Evolutionary conservation across 37 sponge, comb jelly and placozoan species (phyloP).

Genomic region (Haliclona indistincta): DNA sequence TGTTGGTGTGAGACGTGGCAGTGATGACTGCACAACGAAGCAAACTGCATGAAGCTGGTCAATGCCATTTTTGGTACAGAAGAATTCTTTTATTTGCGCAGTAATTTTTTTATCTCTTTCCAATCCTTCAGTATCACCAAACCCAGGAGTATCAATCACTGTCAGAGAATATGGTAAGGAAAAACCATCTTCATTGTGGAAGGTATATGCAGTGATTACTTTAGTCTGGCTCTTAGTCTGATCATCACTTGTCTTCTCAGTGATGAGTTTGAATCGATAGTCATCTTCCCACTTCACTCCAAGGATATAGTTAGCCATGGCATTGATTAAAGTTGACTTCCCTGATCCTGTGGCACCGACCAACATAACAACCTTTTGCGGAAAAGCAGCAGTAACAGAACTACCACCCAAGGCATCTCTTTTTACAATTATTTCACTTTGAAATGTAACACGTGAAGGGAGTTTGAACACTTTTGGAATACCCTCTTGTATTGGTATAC

Average conservation of each 20-base stretch:
- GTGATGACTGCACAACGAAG: conserved; percentile 48
- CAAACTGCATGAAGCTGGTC: conserved; percentile 38
- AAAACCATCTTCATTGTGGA: conserved; percentile 18
- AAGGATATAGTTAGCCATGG: conserved; percentile 48
- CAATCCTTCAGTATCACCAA: conserved; percentile 53
- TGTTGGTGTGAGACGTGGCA: conserved; percentile 39
- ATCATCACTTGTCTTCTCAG: conserved; percentile 7
- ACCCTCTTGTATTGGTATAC: no score
- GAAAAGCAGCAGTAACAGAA: background rate
- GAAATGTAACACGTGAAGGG: no score
- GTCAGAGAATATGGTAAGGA: conserved; percentile 24
- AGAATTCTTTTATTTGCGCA: conserved; percentile 35
- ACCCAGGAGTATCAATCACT: conserved; percentile 58
- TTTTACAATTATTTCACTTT: no score
- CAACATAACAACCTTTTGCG: conserved; percentile 46
- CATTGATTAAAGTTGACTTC: conserved; percentile 57
- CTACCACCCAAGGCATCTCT: no score
- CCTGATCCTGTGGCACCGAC: conserved; percentile 67
- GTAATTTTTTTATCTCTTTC: conserved; percentile 38
- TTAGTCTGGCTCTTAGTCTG: conserved; percentile 47
- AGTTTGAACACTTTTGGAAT: no score
- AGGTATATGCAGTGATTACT: conserved; percentile 50
- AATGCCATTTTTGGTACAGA: conserved; percentile 6
- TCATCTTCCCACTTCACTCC: conserved; percentile 63
- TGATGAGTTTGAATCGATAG: conserved; percentile 47